phyloP scores from a whole-genome alignment of 2,113 vertebrate genomes.

The rat (Rattus norvegicus) region GRCr8 NC_086020.1:119674001-119674500 shows the following conservation, averaged over 20 bases:
- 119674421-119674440: background rate
- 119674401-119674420: background rate
- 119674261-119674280: background rate
- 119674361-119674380: background rate
- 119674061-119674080: background rate
- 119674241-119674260: background rate
- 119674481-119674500: background rate
- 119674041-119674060: background rate
- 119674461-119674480: background rate
- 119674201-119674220: rapidly evolving
- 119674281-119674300: background rate
- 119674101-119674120: background rate
- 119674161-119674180: background rate
- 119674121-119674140: background rate
- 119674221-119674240: background rate
- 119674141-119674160: rapidly evolving
- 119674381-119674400: background rate
- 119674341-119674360: background rate
- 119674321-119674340: background rate
- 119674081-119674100: background rate
- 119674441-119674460: background rate
- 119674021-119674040: background rate
- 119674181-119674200: background rate
- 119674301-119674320: background rate
- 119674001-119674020: background rate